Evolutionary conservation across 2,797 vertebrate species (phyloP), one percentile per base, ranked within the genome.

Genomic region (Poeciliopsis infans): DNA sequence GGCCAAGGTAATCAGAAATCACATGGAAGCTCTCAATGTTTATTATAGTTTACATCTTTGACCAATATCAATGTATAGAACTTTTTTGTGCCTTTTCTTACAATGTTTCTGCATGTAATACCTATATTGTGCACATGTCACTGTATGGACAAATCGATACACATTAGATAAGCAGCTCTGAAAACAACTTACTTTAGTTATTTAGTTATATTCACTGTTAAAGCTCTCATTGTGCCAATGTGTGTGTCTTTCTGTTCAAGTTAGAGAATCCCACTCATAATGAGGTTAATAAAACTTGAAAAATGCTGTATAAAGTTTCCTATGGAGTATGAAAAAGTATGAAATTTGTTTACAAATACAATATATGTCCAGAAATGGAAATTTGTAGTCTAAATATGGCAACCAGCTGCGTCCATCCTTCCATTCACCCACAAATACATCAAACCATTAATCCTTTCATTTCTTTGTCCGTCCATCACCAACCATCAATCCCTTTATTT

Each of bases 1-100:
- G 31, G 97, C 96, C 23, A 96, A 97, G 95, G 98, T 96, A 77
- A 85, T 74, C 12, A 49, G 43, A 33, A 13, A 13, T 57, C 20
- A 31, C 46, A 33, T 20, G 31, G 10, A 41, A 13, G 4, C 20
- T 11, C 33, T 64, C 36, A 39, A 66, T 64, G 16, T 64, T 64
- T 64, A 64, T 61, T 61, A 16, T 61, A 77, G 47, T 25, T 59
- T 7, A 33, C 5, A 18, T 55, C 4, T 61, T 68, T 68, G 64
- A 41, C 57, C 28, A 47, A 76, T 76, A 16, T 7, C n/a, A 66
- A 47, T 36, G 18, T 51, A n/a, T 77, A 39, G 39, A 41, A 41
- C 0, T 3, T 47, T 45, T 31, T 12, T 41, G 6, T 66, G 15
- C 45, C 23, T 68, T 47, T 61, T 64, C 36, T 64, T 64, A 64